Base-by-base conservation (phyloP, 2,113 vertebrate species). In the Seriola aureovittata region DNA sequence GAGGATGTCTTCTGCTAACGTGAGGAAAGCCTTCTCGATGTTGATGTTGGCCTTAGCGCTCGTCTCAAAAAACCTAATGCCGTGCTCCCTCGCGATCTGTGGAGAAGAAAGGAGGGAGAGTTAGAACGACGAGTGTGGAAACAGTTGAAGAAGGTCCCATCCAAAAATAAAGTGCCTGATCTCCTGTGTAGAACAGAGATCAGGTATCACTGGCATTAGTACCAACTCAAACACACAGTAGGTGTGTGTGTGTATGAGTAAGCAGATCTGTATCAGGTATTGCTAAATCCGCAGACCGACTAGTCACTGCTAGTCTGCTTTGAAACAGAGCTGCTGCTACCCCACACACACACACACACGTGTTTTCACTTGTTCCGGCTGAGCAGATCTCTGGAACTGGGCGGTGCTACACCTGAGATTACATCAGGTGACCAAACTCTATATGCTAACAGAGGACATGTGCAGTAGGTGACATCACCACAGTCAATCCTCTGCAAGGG, bases 21-120 rank as follows among this genome's bases (percentile, higher is more conserved):
- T 99, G 96, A 99, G 97, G 96, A 99, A 99, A 92, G 97, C 98
- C 95, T 99, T 99, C 96, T 99, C 98, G 84, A 99, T 99, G 97
- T 96, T 99, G 96, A 99, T 97, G 97, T 99, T 99, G 94, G 98
- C 97, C 97, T 99, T 99, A 74, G 98, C 98, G 72, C 98, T 99
- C 88, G 98, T 99, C 95, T 99, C 98, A 92, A 98, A 99, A 96
- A 99, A 99, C 93, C 98, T 98, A 97, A 99, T 99, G 91, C 97
- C 97, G 25, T 99, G 97, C 94, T 99, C 98, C 94, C 94, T 96
- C 85, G 98, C 98, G 77, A 99, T 99, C 98, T 99, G 94, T 75
- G 88, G 89, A 57, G 59, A 66, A 71, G 74, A 75, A 55, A 55
- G 59, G 34, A 78, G 50, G 44, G n/a, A 13, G 34, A 59, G 81